Evolutionary conservation across 2,888 invertebrate genomes (phyloP).

Genomic region (Acrobasis suavella): DNA sequence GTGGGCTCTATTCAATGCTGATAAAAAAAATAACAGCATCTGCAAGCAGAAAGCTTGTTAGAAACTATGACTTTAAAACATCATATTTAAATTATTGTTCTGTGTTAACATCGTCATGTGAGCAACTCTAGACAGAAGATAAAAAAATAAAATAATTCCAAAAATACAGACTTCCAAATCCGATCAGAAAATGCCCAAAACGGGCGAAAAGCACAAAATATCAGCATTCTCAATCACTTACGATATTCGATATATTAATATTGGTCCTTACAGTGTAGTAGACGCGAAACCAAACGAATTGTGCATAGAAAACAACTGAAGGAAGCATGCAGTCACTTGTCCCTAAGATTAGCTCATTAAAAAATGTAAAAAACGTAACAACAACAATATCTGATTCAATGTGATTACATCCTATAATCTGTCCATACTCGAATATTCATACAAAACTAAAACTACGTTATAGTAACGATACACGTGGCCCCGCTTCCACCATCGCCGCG

Average conservation of each 20-base stretch:
- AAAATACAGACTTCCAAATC: conserved; percentile 24
- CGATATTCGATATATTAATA: conserved; percentile 36
- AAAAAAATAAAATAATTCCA: conserved; percentile 14
- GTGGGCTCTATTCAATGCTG: too few relatives aligned
- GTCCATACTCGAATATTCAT: conserved; percentile 55
- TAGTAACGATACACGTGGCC: conserved; percentile 48
- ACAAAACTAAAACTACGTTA: conserved; percentile 64
- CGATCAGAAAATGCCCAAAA: conserved; percentile 9
- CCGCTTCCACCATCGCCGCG: conserved; percentile 51
- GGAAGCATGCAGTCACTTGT: conserved; percentile 33
- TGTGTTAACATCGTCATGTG: background rate
- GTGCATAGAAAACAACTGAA: conserved; percentile 37
- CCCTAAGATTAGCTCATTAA: conserved; percentile 32
- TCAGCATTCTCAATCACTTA: conserved; percentile 31
- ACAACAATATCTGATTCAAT: conserved; percentile 37
- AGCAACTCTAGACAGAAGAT: background rate
- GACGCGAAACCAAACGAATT: conserved; percentile 34
- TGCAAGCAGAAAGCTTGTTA: too few relatives aligned
- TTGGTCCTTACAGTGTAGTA: conserved; percentile 39
- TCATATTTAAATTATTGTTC: too few relatives aligned
- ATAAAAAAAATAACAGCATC: too few relatives aligned
- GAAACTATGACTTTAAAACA: too few relatives aligned
- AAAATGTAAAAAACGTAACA: conserved; percentile 43
- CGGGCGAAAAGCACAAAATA: conserved; percentile 20
- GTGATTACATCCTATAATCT: conserved; percentile 38